Evolutionary conservation across 2,797 vertebrate species (phyloP).

Genomic region (Catostomus latipinnis): DNA sequence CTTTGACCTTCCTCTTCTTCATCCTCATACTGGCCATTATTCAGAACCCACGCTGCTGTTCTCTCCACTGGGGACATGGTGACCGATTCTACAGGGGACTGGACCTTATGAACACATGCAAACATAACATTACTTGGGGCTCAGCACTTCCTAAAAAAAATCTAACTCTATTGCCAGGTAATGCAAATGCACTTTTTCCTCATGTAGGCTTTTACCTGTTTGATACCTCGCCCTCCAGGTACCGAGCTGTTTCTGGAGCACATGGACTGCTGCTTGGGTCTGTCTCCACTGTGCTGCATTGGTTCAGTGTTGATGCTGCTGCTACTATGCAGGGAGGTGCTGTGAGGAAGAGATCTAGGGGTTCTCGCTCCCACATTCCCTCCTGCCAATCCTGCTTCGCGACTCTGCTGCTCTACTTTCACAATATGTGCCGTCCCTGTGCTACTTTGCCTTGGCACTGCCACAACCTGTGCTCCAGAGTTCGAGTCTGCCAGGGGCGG

Average conservation of each 20-base stretch:
- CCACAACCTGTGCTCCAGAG: slow-evolving; percentile 72
- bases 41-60: slow-evolving; percentile 95
- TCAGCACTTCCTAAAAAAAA: neutral
- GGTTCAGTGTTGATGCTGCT: slow-evolving; percentile 83
- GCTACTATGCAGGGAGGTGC: slow-evolving; percentile 83
- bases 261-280: slow-evolving; percentile 80
- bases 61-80: slow-evolving; percentile 96
- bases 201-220: slow-evolving; percentile 62
- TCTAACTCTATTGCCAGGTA: neutral
- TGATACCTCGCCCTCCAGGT: slow-evolving; percentile 77
- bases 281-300: slow-evolving; percentile 69
- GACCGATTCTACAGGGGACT: slow-evolving; percentile 87
- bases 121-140: slow-evolving; percentile 72
- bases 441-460: slow-evolving; percentile 85
- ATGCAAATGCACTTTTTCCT: too few species aligned
- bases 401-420: slow-evolving; percentile 81
- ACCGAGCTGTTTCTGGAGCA: slow-evolving; percentile 84
- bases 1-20: slow-evolving; percentile 77
- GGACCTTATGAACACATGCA: slow-evolving; percentile 73
- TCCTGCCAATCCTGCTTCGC: slow-evolving; percentile 63
- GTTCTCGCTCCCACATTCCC: slow-evolving; percentile 75
- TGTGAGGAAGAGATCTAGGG: slow-evolving; percentile 79
- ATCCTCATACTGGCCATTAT: slow-evolving; percentile 91
- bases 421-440: slow-evolving; percentile 87
- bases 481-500: slow-evolving; percentile 39